A percentile compares a stretch with the other conserved stretches of the same genome.
Conservation (phyloP, 2,113 vertebrate genomes). For the Mastomys coucha region DNA sequence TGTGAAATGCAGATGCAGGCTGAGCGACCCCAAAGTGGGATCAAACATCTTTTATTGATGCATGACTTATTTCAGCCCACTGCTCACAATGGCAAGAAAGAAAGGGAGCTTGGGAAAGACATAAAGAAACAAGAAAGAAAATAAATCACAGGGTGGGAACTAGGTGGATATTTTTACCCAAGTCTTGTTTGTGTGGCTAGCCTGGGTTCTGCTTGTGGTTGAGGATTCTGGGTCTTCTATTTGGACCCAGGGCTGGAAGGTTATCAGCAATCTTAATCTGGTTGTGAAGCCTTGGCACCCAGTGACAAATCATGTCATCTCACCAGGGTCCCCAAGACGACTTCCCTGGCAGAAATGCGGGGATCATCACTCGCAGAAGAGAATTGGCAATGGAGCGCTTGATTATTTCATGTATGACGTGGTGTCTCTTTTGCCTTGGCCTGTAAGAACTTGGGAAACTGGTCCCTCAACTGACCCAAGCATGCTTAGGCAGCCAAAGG, state of each 20-base stretch:
- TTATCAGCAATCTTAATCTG: fast-evolving
- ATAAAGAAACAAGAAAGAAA: neutral
- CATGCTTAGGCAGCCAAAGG: fast-evolving
- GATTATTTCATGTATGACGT: fast-evolving
- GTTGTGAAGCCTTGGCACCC: too few relatives aligned
- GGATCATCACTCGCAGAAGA: fast-evolving
- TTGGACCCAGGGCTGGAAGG: neutral
- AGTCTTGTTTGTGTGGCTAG: neutral
- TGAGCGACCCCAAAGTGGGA: neutral
- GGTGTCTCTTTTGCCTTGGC: neutral
- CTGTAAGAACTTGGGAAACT: neutral
- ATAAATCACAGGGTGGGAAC: neutral
- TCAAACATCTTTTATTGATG: neutral
- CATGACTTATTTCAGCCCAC: neutral
- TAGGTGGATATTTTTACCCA: neutral
- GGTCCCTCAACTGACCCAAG: neutral
- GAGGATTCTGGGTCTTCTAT: neutral
- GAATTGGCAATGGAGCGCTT: fast-evolving
- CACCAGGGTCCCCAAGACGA: fast-evolving
- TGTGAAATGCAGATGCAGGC: neutral
- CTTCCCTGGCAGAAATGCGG: neutral
- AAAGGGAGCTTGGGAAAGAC: neutral
- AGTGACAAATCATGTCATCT: fast-evolving
- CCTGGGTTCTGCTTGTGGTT: neutral
- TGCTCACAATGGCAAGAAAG: neutral